phyloP scores from a whole-genome alignment of 2,888 invertebrate species.

The Anthrax anthrax region DNA sequence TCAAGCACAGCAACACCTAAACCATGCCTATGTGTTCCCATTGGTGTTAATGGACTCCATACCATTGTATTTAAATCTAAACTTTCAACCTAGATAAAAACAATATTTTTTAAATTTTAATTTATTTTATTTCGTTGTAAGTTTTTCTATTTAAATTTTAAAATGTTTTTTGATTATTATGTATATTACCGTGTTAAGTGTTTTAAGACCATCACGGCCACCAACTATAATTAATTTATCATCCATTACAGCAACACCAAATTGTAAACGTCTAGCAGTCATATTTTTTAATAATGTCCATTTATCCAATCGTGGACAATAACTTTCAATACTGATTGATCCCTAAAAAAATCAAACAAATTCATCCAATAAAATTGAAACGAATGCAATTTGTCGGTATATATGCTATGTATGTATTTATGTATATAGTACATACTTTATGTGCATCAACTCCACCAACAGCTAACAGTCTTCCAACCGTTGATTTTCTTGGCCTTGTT shows the following conservation, averaged over 20 bases:
- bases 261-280: slow-evolving; percentile 58
- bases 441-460: slow-evolving; percentile 89
- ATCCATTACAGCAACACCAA: slow-evolving; percentile 76
- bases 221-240: slow-evolving; percentile 72
- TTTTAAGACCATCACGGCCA: slow-evolving; percentile 85
- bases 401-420: no score
- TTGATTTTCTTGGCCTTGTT: slow-evolving; percentile 81
- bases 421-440: no score
- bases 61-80: slow-evolving; percentile 65
- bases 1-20: slow-evolving; percentile 64
- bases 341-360: slow-evolving; percentile 34
- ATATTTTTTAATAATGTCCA: slow-evolving; percentile 33
- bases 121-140: no score
- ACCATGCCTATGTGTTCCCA: slow-evolving; percentile 81
- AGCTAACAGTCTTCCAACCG: slow-evolving; percentile 72
- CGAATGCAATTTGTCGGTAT: no score
- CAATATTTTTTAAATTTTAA: slow-evolving; percentile 1
- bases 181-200: slow-evolving; percentile 59
- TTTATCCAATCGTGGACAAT: slow-evolving; percentile 36
- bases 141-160: not conserved
- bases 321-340: slow-evolving; percentile 80
- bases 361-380: no score
- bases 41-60: slow-evolving; percentile 71
- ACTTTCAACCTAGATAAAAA: slow-evolving; percentile 51
- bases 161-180: not conserved